Percentiles rank a stretch among this genome's conserved stretches.
Evolutionary conservation across 1,140 invertebrate species (phyloP).

Genomic region (Stegodyphus dumicola): DNA sequence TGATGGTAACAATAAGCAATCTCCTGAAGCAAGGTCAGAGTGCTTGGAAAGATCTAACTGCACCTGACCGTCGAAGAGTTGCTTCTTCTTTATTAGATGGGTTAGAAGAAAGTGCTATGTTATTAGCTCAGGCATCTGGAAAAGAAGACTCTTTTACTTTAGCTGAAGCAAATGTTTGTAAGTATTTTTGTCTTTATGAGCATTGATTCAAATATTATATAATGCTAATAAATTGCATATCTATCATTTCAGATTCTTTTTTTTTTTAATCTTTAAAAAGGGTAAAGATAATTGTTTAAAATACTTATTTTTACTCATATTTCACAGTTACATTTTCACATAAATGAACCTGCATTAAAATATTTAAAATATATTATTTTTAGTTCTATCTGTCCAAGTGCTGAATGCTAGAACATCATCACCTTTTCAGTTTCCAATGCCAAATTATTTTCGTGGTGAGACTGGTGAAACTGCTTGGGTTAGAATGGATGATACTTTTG

Average conservation of each 20-base stretch:
- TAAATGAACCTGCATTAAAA: neutral
- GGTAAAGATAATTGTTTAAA: neutral
- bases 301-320: neutral
- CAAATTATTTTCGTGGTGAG: constrained; percentile 57
- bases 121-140: constrained; percentile 80
- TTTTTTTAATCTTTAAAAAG: neutral
- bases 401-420: constrained; percentile 57
- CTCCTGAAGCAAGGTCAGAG: constrained; percentile 87
- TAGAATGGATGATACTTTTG: constrained; percentile 62
- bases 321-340: neutral
- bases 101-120: constrained; percentile 90
- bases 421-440: constrained; percentile 59
- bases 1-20: constrained; percentile 90
- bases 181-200: constrained; percentile 68
- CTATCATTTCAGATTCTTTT: neutral
- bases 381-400: constrained; percentile 62
- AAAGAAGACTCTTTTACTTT: constrained; percentile 86
- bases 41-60: constrained; percentile 85
- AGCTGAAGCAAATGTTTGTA: constrained; percentile 86
- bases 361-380: constrained; percentile 12
- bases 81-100: constrained; percentile 86
- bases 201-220: neutral
- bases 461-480: constrained; percentile 58
- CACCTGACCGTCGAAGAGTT: constrained; percentile 78
- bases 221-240: neutral